Evolutionary conservation across 2,888 invertebrate genomes (phyloP), one percentile per base, ranked within the genome.

Genomic region (Hirtodrosophila confusa): DNA sequence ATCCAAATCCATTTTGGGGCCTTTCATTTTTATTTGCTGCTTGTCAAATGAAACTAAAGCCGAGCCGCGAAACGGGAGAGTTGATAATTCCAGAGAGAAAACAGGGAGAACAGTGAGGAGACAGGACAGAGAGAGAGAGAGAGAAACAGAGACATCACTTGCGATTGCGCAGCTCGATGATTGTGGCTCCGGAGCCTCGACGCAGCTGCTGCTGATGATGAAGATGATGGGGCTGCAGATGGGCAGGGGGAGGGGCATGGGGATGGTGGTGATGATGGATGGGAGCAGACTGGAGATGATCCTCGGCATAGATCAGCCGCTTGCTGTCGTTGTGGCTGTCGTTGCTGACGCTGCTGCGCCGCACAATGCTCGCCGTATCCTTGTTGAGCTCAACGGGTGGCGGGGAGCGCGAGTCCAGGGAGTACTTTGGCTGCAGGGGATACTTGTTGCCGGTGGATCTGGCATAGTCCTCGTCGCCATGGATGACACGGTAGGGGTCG

Each of bases 401-500:
- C 27, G 91, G 89, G 0, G 90, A 89, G 4, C 93, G 88, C 10
- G 91, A 90, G 23, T 91, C 91, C n/a, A 91, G 70, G 6, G 91
- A 91, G 35, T 89, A 86, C 45, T 88, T 86, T 29, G 78, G 72
- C 66, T 88, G 88, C 53, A 89, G 55, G 29, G 87, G 82, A 62
- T 90, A 80, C 48, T 89, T 86, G 9, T 57, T 40, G 37, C 24
- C 29, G 10, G 37, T 3, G 7, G 31, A 31, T 31, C 56, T 54
- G 24, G 35, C 62, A 10, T 82, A 77, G 9, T 78, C 65, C 45
- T 94, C 94, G 27, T 94, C 94, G 45, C 94, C 94, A 86, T 95
- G 95, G 11, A 95, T 90, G 9, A 94, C 95, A 85, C 94, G 94
- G 90, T 94, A 95, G 31, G 95, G 91, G 86, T 95, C 95, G 4